phyloP scores from a whole-genome alignment of 2,888 invertebrate genomes.

The Hipparchia semele region DNA sequence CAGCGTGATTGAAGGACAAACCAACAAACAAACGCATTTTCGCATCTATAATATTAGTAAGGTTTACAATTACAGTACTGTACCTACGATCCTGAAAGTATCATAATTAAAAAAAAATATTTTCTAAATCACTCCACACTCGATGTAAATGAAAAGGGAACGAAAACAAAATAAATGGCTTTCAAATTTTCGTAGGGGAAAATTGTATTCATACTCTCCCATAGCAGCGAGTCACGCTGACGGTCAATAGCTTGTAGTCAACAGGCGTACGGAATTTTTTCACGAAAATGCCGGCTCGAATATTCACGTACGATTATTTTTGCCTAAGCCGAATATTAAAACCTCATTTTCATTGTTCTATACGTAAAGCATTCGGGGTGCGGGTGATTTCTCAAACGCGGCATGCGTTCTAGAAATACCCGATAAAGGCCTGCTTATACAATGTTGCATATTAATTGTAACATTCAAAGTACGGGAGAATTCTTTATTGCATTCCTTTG shows the following conservation, averaged over 20 bases:
- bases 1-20: too few relatives aligned
- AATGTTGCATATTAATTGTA: too few relatives aligned
- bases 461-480: too few relatives aligned
- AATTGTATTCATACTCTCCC: slow-evolving; percentile 22
- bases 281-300: slow-evolving; percentile 26
- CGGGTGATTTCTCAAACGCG: too few relatives aligned
- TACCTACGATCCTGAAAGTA: neutral
- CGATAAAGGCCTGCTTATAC: too few relatives aligned
- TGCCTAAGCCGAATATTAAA: neutral
- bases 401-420: too few relatives aligned
- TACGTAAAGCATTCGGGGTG: too few relatives aligned
- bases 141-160: neutral
- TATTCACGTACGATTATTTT: slow-evolving; percentile 23
- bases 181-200: slow-evolving; percentile 24
- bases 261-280: slow-evolving; percentile 31
- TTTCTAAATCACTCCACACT: neutral
- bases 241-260: slow-evolving; percentile 35
- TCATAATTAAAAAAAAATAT: neutral
- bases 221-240: slow-evolving; percentile 35
- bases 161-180: slow-evolving; percentile 19
- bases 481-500: too few relatives aligned
- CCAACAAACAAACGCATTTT: too few relatives aligned
- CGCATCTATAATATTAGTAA: too few relatives aligned
- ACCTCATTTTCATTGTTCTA: too few relatives aligned
- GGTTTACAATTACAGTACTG: too few relatives aligned